Conservation (phyloP, 2,113 vertebrate genomes). For the Laterallus jamaicensis region DNA sequence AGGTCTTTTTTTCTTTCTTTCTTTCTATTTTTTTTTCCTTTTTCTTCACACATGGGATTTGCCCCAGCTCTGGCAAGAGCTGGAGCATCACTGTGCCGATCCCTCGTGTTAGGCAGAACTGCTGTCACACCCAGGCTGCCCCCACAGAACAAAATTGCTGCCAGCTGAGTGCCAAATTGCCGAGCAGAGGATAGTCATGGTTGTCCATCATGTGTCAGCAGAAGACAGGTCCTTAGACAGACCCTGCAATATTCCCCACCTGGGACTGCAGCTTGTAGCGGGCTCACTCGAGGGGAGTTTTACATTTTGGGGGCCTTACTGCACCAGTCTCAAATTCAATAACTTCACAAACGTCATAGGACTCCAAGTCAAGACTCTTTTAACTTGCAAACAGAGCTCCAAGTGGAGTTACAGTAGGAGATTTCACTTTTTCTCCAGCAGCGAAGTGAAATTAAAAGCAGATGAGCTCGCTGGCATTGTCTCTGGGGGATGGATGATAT, state of each 20-base stretch:
- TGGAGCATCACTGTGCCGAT: accelerated
- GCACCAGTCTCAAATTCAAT: neutral
- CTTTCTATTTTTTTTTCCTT: neutral
- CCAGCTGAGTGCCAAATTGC: too few relatives aligned
- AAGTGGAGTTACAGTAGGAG: slow-evolving; percentile 23
- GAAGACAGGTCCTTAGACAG: neutral
- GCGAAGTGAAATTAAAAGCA: slow-evolving; percentile 35
- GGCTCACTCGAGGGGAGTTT: neutral
- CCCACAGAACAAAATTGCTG: neutral
- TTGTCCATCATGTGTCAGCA: accelerated
- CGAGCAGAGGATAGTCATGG: neutral
- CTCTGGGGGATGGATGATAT: slow-evolving; percentile 36
- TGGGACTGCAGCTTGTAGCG: neutral
- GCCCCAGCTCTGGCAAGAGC: neutral
- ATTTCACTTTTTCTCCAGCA: slow-evolving; percentile 50
- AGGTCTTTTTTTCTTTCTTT: neutral
- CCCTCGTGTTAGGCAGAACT: neutral
- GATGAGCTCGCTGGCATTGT: slow-evolving; percentile 19
- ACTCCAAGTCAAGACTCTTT: neutral
- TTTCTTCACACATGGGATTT: neutral
- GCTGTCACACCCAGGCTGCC: neutral
- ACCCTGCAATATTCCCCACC: neutral
- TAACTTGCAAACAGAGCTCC: neutral
- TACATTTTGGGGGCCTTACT: neutral
- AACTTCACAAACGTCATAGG: neutral